Evolutionary conservation across 2,113 vertebrate species (phyloP), one percentile per base, ranked within the genome.

Genomic region (Amazona guildingii): DNA sequence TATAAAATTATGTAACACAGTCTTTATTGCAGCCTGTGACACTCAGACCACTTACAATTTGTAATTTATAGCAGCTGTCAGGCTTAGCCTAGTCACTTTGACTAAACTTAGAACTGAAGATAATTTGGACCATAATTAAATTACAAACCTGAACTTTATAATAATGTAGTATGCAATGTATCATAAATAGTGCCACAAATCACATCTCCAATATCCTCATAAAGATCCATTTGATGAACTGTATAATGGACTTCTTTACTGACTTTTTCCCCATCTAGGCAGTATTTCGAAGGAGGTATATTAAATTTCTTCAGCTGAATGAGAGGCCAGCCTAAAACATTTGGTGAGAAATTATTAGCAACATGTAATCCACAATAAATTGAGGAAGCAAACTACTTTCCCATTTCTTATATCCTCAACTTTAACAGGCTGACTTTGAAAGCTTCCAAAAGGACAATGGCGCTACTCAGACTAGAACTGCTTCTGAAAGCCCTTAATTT

Each of bases 111-210:
- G 94, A 94, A 92, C 24, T 87, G 88, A 76, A 92, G 88, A 88
- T 97, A 95, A 96, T 94, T 91, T 87, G 88, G 77, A 29, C 74
- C 54, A 91, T 92, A 95, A 97, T 96, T 96, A 95, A 95, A 94
- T 95, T 96, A 94, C 73, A 94, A 94, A 95, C 70, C 92, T 97
- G 96, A 96, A 96, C 96, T 96, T 96, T 94, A 87, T 84, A 91
- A 88, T 94, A 97, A 91, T 91, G 67, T 89, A 73, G 39, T 74
- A 95, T 87, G 91, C 87, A 91, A 57, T 43, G 94, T 96, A 94
- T 94, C 83, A 92, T 95, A 94, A 96, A 84, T 93, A 93, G 92
- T 57, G 62, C 59, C 74, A 96, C 92, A 95, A 96, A 96, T 96
- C 91, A 97, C 70, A 86, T 82, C 80, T 95, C 39, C 90, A 93